Evolutionary conservation across 1,140 invertebrate genomes (phyloP), one percentile per base, ranked within the genome.

Genomic region (Leptinotarsa texana): DNA sequence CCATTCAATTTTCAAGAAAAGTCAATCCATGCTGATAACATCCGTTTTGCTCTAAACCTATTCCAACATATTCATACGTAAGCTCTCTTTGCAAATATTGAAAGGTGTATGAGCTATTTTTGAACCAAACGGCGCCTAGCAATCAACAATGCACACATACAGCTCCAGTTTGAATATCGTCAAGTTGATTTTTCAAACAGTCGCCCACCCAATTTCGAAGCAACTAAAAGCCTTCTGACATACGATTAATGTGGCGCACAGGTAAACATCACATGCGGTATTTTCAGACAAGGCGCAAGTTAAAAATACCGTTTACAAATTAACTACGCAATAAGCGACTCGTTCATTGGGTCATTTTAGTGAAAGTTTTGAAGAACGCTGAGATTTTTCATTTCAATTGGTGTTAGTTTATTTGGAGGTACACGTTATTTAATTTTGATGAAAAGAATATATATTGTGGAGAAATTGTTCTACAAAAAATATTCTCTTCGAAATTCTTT

Each of bases 161-260:
- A 57, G 15, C 4, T 57, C 17, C 51, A 57, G 33, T 57, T 57
- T 57, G 51, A 57, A 18, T 57, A 17, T 57, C 51, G n/a, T 57
- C 51, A 57, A 18, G 15, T 18, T 57, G n/a, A 57, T 57, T 24
- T 65, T 65, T 22, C 63, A n/a, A 65, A 65, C 63, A 22, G 4
- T 65, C 63, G 63, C 63, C 63, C 63, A 65, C 63, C 13, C 15
- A 13, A 65, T 65, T 65, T 1, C 27, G 21, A 65, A 65, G 63
- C 63, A 65, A 33, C 63, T 65, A 65, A 65, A 65, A 65, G 63
- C 63, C 63, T 65, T 65, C 63, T 65, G 63, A 65, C 63, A 65
- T 13, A 33, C 63, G 63, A 65, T 65, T 65, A 65, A 65, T 65
- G 63, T 22, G 63, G 21, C 27, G 21, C 63, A 65, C 63, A 65